Evolutionary conservation across 2,113 vertebrate species (phyloP).

Genomic region (Triplophysa tibetana): DNA sequence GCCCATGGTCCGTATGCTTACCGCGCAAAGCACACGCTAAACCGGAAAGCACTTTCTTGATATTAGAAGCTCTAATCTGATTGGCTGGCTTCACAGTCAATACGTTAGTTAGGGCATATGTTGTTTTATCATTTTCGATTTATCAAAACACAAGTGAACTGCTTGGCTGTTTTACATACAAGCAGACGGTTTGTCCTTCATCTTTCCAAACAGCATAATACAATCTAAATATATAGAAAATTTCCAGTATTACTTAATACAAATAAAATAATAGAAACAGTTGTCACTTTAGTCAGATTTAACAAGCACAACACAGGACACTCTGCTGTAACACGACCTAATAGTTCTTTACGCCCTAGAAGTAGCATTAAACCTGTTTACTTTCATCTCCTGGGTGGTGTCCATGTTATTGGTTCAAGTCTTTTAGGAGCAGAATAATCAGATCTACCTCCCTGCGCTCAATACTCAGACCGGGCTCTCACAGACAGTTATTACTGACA

Average conservation of each 20-base stretch:
- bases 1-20: not conserved
- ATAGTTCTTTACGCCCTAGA: conserved; percentile 31
- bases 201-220: not conserved
- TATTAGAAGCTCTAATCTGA: not conserved
- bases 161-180: too few species aligned
- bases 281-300: not conserved
- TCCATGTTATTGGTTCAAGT: conserved; percentile 60
- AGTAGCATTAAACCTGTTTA: conserved; percentile 40
- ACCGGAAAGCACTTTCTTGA: not conserved
- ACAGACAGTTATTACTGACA: conserved; percentile 67
- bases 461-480: conserved; percentile 62
- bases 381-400: conserved; percentile 41
- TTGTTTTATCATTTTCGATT: not conserved
- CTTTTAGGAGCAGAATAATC: conserved; percentile 67
- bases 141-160: not conserved
- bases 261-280: not conserved
- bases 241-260: not conserved
- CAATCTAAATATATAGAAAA: not conserved
- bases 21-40: not conserved
- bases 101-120: not conserved
- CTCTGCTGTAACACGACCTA: not conserved
- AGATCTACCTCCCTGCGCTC: conserved; percentile 67
- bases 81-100: not conserved
- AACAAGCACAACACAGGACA: not conserved
- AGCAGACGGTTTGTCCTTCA: too few species aligned